phyloP scores from a whole-genome alignment of 2,888 invertebrate genomes.

The Lithophane ornitopus region DNA sequence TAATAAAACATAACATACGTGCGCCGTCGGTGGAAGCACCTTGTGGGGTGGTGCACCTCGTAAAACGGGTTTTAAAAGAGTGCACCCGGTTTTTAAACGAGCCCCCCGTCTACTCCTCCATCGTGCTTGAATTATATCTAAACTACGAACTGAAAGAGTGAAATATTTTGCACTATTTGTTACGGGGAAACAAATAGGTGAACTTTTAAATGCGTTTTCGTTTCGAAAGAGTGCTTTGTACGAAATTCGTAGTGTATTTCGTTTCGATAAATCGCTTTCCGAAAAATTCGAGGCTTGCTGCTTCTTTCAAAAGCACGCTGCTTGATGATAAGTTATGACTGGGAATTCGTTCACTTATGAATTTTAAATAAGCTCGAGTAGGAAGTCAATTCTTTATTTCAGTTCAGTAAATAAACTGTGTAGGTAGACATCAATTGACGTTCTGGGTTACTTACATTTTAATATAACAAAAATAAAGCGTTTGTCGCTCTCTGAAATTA shows the following conservation, averaged over 20 bases:
- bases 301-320: constrained; percentile 13
- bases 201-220: constrained; percentile 43
- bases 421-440: neutral
- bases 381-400: neutral
- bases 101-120: constrained; percentile 51
- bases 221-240: constrained; percentile 37
- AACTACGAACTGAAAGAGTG: constrained; percentile 39
- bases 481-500: neutral
- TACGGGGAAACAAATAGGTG: constrained; percentile 38
- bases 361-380: neutral
- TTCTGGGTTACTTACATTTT: neutral
- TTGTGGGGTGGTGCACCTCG: constrained; percentile 60
- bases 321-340: constrained; percentile 4
- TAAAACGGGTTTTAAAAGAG: constrained; percentile 70
- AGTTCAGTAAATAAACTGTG: neutral
- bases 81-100: constrained; percentile 66
- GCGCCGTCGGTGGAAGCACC: constrained; percentile 2
- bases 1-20: constrained; percentile 60
- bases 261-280: constrained; percentile 38
- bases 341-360: constrained; percentile 20
- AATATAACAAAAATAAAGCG: neutral
- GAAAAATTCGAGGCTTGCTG: constrained; percentile 19
- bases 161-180: constrained; percentile 52
- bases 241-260: constrained; percentile 34
- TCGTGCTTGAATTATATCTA: constrained; percentile 67